phyloP scores from a whole-genome alignment of 2,113 vertebrate species.

The Mastomys natalensis region DNA sequence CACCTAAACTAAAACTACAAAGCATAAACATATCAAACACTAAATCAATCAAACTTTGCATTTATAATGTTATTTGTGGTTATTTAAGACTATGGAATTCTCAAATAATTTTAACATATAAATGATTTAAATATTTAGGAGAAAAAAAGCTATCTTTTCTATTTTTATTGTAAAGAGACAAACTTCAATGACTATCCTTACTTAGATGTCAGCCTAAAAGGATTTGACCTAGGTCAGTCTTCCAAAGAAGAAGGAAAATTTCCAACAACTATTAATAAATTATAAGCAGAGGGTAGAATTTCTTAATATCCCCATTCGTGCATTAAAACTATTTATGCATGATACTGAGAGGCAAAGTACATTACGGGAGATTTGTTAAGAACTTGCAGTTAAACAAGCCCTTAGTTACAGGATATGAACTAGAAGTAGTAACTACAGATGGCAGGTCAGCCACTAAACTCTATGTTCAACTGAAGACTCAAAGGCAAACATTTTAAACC shows the following conservation, averaged over 20 bases:
- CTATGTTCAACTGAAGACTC: not conserved
- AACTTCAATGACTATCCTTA: slow-evolving; percentile 15
- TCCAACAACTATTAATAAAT: slow-evolving; percentile 48
- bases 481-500: slow-evolving; percentile 38
- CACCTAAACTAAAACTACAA: too few species aligned
- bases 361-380: slow-evolving; percentile 3
- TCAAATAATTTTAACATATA: not conserved
- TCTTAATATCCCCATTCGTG: slow-evolving; percentile 35
- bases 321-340: slow-evolving; percentile 13
- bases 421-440: not conserved
- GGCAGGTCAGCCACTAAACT: not conserved
- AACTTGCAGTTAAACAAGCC: slow-evolving; percentile 6
- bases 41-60: slow-evolving; percentile 6
- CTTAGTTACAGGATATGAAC: not conserved
- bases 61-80: slow-evolving; percentile 22
- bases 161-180: slow-evolving; percentile 45
- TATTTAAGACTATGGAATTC: not conserved
- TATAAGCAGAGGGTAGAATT: slow-evolving; percentile 41
- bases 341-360: not conserved
- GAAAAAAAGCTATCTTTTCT: not conserved
- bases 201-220: slow-evolving; percentile 22
- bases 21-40: slow-evolving; percentile 32
- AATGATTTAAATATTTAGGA: not conserved
- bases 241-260: slow-evolving; percentile 6
- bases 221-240: slow-evolving; percentile 3